phyloP scores from a whole-genome alignment of 2,113 vertebrate genomes.

The Calonectris borealis region DNA sequence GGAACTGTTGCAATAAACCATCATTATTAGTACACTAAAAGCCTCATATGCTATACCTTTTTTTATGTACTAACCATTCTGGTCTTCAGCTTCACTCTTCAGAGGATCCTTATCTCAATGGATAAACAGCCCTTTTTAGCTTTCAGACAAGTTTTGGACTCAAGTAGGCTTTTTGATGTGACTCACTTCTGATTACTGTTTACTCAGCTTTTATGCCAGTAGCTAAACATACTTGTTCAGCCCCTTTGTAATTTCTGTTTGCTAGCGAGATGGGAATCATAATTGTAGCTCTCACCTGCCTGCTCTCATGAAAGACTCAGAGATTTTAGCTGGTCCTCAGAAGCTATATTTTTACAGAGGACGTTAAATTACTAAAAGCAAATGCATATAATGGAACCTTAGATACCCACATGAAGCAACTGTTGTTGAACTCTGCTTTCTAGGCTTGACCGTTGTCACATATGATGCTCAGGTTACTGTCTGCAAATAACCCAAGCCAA shows the following conservation, averaged over 20 bases:
- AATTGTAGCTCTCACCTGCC: not conserved
- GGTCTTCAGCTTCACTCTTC: not conserved
- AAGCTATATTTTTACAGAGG: not conserved
- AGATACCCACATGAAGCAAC: not conserved
- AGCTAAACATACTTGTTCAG: not conserved
- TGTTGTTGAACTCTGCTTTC: not conserved
- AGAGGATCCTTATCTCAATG: not conserved
- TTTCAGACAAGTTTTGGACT: not conserved
- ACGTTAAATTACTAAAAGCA: not conserved
- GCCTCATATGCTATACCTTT: not conserved
- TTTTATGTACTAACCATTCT: not conserved
- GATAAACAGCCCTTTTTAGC: not conserved
- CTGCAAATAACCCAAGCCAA: not conserved
- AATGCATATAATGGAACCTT: not conserved
- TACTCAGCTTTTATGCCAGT: not conserved
- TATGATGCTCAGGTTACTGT: not conserved
- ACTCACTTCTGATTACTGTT: not conserved
- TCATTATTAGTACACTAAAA: not conserved
- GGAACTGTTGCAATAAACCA: not conserved
- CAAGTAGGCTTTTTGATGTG: not conserved
- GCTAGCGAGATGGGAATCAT: not conserved
- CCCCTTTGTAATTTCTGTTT: not conserved
- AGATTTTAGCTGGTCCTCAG: not conserved
- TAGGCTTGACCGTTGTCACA: not conserved
- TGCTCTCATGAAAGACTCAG: not conserved